Evolutionary conservation across 2,113 vertebrate genomes (phyloP), one percentile per base, ranked within the genome.

Genomic region (Oryctolagus cuniculus): DNA sequence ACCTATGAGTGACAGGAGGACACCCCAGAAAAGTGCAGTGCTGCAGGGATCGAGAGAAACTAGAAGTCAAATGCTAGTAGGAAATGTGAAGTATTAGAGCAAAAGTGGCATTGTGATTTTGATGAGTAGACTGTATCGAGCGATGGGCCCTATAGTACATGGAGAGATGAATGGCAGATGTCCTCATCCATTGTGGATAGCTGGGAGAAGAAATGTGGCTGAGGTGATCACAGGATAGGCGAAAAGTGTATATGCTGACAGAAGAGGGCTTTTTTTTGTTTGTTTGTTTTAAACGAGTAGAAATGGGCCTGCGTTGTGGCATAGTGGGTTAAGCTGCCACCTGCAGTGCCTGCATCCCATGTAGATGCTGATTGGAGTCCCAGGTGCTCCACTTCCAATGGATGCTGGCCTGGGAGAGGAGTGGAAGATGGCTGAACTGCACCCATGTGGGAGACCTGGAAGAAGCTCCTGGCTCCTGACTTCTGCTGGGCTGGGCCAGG

Each of bases 31-130:
- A 49, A 69, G 3, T 87, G 21, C 12, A 92, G 16, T 66, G 31
- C 24, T 66, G n/a, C 31, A 69, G 16, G 83, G 17, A 78, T 87
- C 21, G n/a, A 38, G 25, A 84, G 22, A 79, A 83, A 64, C 16
- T 72, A 77, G 29, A 69, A 51, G 21, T 63, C 29, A 38, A 21
- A 64, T 55, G 51, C 36, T 77, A 29, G 3, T 13, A 58, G 34
- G 24, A 58, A 12, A 25, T 38, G n/a, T 38, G 22, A 72, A 8
- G 24, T 73, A 36, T n/a, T 6, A 21, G 63, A 19, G 66, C 36
- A 80, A 80, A 86, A 75, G 17, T 87, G 55, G n/a, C n/a, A 44
- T 67, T 89, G 29, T 92, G 51, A 87, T 80, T 87, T 87, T 36
- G n/a, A 4, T 72, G 49, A 78, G 49, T n/a, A 34, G 36, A 36